Evolutionary conservation across 2,113 vertebrate species (phyloP).

Genomic region (Capra hircus): DNA sequence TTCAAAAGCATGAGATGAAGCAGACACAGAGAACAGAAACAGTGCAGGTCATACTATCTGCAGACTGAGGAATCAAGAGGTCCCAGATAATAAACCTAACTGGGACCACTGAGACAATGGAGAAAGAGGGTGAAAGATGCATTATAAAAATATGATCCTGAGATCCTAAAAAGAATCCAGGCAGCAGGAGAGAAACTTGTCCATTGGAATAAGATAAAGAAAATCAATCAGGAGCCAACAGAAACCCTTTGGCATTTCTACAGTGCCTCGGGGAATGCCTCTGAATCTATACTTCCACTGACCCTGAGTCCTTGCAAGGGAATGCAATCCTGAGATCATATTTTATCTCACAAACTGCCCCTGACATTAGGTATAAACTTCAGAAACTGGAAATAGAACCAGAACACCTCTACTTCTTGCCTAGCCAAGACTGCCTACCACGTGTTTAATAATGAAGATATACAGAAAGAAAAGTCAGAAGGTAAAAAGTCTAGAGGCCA

Average conservation of each 20-base stretch:
- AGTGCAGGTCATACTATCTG: neutral
- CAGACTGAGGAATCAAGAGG: neutral
- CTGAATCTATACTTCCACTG: neutral
- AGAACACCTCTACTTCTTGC: neutral
- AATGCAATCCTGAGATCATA: neutral
- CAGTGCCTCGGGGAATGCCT: neutral
- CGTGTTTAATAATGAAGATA: neutral
- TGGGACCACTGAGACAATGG: neutral
- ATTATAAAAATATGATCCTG: neutral
- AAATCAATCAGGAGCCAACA: neutral
- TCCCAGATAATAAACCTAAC: neutral
- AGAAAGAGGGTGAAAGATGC: neutral
- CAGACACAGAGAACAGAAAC: neutral
- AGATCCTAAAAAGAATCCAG: neutral
- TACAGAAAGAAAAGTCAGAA: neutral
- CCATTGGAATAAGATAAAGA: neutral
- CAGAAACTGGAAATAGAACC: neutral
- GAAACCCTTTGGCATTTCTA: neutral
- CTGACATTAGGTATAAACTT: neutral
- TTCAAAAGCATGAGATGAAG: neutral
- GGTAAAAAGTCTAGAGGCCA: neutral
- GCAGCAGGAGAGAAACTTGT: neutral
- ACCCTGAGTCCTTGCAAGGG: neutral
- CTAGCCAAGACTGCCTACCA: neutral
- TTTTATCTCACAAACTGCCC: neutral